Conservation (phyloP, 2,797 vertebrate species). For the Hypotaenidia okinawae region DNA sequence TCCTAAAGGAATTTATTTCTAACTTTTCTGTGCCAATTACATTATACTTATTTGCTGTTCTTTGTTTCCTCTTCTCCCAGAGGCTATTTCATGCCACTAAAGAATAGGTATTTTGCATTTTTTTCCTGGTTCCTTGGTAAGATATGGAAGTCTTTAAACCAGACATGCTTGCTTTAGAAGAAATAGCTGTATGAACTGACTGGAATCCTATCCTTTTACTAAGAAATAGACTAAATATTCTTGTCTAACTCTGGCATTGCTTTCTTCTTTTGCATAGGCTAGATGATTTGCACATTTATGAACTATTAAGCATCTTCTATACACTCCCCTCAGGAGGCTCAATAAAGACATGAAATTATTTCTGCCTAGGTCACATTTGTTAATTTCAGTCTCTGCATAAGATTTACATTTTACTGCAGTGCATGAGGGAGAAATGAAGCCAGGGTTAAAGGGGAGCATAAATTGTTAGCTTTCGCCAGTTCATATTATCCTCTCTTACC, state of each 20-base stretch:
- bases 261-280: neutral
- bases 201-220: constrained; percentile 4
- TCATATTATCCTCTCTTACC: constrained; percentile 28
- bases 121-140: neutral
- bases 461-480: constrained; percentile 40
- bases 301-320: constrained; percentile 50
- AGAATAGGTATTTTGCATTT: neutral
- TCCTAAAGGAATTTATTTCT: neutral
- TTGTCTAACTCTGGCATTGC: neutral
- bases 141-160: neutral
- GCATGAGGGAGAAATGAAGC: constrained; percentile 43
- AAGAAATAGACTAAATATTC: constrained; percentile 4
- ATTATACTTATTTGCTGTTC: neutral
- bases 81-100: neutral
- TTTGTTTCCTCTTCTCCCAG: neutral
- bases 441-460: constrained; percentile 48
- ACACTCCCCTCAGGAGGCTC: constrained; percentile 24
- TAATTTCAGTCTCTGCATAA: constrained; percentile 60
- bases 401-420: constrained; percentile 64
- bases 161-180: neutral
- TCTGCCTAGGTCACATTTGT: constrained; percentile 50
- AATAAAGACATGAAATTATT: constrained; percentile 67
- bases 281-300: constrained; percentile 60
- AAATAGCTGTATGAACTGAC: neutral
- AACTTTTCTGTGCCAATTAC: neutral